Percentiles rank a stretch among this genome's conserved stretches.
phyloP scores from a whole-genome alignment of 2,888 invertebrate species.

The Lycocerus yunnanus region DNA sequence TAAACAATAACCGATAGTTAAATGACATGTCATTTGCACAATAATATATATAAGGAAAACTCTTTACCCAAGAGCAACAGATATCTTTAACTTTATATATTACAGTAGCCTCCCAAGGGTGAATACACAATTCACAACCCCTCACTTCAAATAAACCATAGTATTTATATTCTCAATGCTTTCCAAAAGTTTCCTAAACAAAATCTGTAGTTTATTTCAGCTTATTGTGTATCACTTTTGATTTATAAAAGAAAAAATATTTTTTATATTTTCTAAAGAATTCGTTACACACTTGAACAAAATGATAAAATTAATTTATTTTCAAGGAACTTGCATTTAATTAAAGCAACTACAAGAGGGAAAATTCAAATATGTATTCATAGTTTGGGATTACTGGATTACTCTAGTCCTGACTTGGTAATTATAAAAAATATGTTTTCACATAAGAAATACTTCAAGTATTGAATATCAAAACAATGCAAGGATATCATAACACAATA shows the following conservation, averaged over 20 bases:
- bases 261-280: not conserved
- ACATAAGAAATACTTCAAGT: not conserved
- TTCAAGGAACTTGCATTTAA: not conserved
- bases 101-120: conserved; percentile 28
- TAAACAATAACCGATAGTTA: not conserved
- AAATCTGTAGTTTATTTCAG: conserved; percentile 31
- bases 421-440: not conserved
- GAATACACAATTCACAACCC: conserved; percentile 32
- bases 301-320: not conserved
- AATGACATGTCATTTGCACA: conserved; percentile 16
- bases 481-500: conserved; percentile 1
- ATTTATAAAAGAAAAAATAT: conserved; percentile 15
- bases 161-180: conserved; percentile 34
- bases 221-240: conserved; percentile 14
- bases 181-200: conserved; percentile 30
- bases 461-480: conserved; percentile 1
- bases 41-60: conserved; percentile 20
- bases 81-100: conserved; percentile 35
- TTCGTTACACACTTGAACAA: not conserved
- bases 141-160: conserved; percentile 34
- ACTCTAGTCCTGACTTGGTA: not conserved
- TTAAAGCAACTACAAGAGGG: not conserved
- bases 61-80: conserved; percentile 27
- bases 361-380: not conserved
- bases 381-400: not conserved